Conservation (phyloP, 2,888 invertebrate genomes). For the Seira musarum region DNA sequence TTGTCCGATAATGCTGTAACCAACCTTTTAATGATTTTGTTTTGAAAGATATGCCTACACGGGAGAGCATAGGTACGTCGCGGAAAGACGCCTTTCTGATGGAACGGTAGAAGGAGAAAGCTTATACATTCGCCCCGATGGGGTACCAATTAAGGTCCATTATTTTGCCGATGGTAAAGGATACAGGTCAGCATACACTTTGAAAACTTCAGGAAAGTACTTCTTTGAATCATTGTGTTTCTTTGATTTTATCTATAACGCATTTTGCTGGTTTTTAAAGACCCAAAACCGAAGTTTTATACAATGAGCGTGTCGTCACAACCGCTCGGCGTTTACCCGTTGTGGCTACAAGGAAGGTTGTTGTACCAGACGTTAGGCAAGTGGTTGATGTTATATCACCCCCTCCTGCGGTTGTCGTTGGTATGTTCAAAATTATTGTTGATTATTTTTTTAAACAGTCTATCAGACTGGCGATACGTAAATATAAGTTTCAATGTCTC, state of each 20-base stretch:
- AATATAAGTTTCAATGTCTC: neutral
- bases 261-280: too few species aligned
- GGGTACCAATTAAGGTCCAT: slow-evolving; percentile 68
- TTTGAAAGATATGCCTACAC: slow-evolving; percentile 70
- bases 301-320: slow-evolving; percentile 59
- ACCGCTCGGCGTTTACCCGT: slow-evolving; percentile 48
- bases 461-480: too few species aligned
- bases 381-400: slow-evolving; percentile 52
- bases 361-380: slow-evolving; percentile 45
- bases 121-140: slow-evolving; percentile 66
- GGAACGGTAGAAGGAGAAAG: slow-evolving; percentile 69
- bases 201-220: neutral
- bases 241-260: too few species aligned
- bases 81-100: slow-evolving; percentile 64
- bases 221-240: neutral
- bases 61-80: slow-evolving; percentile 66
- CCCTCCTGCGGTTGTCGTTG: slow-evolving; percentile 45
- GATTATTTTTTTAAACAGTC: neutral
- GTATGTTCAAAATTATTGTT: slow-evolving; percentile 18
- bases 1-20: neutral
- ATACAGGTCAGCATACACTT: slow-evolving; percentile 32
- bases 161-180: slow-evolving; percentile 68
- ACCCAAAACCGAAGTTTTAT: slow-evolving; percentile 68
- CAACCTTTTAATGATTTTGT: too few species aligned
- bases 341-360: slow-evolving; percentile 35